phyloP scores from a whole-genome alignment of 1,140 invertebrate species.

The Drosophila murphyi region DNA sequence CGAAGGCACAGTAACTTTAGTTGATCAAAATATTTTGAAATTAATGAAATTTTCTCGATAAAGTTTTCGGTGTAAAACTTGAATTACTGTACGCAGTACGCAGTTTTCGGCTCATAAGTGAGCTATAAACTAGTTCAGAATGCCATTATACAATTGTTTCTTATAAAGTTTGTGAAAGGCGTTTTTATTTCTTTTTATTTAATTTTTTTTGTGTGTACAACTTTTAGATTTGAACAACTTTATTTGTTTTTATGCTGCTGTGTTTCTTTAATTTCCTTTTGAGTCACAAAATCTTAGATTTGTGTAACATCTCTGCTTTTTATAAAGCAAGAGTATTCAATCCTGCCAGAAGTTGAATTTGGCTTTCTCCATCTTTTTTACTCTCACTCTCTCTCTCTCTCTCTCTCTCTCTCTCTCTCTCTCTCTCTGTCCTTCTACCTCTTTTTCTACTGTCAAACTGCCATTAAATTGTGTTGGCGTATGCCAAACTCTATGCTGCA shows the following conservation, averaged over 20 bases:
- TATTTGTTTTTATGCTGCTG: too few relatives aligned
- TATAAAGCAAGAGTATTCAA: neutral
- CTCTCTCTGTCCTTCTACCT: neutral
- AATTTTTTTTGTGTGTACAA: neutral
- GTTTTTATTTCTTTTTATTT: neutral
- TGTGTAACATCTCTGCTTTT: too few relatives aligned
- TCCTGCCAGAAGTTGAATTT: neutral
- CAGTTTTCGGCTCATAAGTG: neutral
- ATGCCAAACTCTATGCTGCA: constrained; percentile 27
- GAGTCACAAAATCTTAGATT: too few relatives aligned
- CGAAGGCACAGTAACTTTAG: neutral
- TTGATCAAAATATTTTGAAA: constrained; percentile 24
- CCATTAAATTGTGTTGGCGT: constrained; percentile 23
- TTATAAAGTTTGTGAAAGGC: neutral
- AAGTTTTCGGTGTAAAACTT: constrained; percentile 31
- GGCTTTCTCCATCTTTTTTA: constrained; percentile 1
- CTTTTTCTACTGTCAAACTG: neutral
- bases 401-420: neutral
- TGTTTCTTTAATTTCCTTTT: too few relatives aligned
- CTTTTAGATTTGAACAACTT: neutral
- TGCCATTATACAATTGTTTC: neutral
- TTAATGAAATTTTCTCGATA: constrained; percentile 44
- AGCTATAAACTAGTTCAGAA: neutral
- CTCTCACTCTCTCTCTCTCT: neutral
- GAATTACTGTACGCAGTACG: constrained; percentile 1